Evolutionary conservation across 2,888 invertebrate genomes (phyloP).

Genomic region (Malachius bipustulatus): DNA sequence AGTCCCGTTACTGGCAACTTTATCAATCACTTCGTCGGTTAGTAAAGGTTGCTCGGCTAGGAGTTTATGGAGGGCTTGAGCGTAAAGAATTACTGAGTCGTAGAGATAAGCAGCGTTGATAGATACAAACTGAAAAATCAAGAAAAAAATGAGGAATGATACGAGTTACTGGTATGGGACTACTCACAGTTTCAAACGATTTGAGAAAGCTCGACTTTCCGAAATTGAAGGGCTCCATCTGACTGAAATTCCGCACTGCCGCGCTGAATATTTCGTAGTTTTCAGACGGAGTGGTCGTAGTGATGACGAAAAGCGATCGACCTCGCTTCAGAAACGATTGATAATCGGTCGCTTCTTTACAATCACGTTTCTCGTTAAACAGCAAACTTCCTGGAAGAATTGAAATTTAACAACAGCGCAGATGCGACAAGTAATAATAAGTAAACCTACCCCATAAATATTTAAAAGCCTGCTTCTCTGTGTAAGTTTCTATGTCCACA

Average conservation of each 20-base stretch:
- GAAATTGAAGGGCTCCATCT: constrained; percentile 71
- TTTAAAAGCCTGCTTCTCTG: constrained; percentile 58
- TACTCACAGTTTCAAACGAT: constrained; percentile 24
- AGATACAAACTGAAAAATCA: constrained; percentile 66
- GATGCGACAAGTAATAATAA: too few relatives aligned
- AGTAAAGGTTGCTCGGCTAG: constrained; percentile 44
- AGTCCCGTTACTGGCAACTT: constrained; percentile 72
- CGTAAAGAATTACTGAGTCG: constrained; percentile 88
- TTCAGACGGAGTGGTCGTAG: constrained; percentile 69
- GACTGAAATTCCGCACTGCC: constrained; percentile 68
- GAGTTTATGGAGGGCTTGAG: constrained; percentile 68
- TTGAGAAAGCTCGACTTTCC: constrained; percentile 48
- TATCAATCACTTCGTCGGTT: constrained; percentile 51
- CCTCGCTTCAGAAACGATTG: constrained; percentile 56
- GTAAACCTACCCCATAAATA: constrained; percentile 65
- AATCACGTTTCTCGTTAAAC: constrained; percentile 25
- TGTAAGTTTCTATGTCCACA: constrained; percentile 85
- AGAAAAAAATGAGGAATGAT: background rate
- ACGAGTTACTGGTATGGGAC: constrained; percentile 3
- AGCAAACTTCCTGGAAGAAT: background rate
- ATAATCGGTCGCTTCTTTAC: constrained; percentile 45
- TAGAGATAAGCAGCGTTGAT: constrained; percentile 91
- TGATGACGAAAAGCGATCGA: constrained; percentile 76
- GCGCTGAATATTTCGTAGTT: constrained; percentile 67
- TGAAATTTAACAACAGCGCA: background rate